Percentiles rank a stretch among this genome's conserved stretches.
Conservation (phyloP, 2,113 vertebrate species). For the Epinephelus cyanopodus region DNA sequence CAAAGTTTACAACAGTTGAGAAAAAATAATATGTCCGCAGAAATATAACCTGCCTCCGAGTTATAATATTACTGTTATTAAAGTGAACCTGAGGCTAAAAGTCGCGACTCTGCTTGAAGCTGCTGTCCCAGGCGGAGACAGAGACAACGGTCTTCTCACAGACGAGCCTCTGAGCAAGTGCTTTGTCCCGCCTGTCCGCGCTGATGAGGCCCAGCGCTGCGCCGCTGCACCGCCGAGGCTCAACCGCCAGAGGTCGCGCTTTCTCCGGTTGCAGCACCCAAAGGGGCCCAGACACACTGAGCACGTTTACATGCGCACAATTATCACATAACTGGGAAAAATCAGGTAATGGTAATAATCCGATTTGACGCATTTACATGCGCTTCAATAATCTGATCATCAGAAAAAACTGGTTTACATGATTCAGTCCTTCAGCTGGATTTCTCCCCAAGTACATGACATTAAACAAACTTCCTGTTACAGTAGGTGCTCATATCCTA, state of each 20-base stretch:
- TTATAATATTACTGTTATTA: fast-evolving
- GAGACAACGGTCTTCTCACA: conserved; percentile 4
- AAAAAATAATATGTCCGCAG: neutral
- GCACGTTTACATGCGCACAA: too few relatives aligned
- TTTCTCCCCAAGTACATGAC: too few relatives aligned
- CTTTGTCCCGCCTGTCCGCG: conserved; percentile 66
- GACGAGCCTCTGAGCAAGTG: conserved; percentile 47
- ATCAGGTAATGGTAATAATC: too few relatives aligned
- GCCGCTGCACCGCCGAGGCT: neutral
- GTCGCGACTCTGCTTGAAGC: neutral
- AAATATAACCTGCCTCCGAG: fast-evolving
- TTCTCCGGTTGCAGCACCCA: neutral
- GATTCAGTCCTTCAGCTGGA: too few relatives aligned
- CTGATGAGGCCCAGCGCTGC: conserved; percentile 42
- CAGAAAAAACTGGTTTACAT: too few relatives aligned
- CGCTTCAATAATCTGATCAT: too few relatives aligned
- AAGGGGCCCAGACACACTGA: fast-evolving
- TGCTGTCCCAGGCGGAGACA: conserved; percentile 3
- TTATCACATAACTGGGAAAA: too few relatives aligned
- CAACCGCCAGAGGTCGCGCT: conserved; percentile 61
- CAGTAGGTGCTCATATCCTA: too few relatives aligned
- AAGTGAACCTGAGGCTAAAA: neutral
- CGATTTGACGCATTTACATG: too few relatives aligned
- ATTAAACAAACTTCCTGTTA: too few relatives aligned
- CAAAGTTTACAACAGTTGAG: conserved; percentile 6